Percentiles rank a stretch among this genome's conserved stretches.
phyloP scores from a whole-genome alignment of 2,797 vertebrate genomes.

The Odontamblyopus rebecca region DNA sequence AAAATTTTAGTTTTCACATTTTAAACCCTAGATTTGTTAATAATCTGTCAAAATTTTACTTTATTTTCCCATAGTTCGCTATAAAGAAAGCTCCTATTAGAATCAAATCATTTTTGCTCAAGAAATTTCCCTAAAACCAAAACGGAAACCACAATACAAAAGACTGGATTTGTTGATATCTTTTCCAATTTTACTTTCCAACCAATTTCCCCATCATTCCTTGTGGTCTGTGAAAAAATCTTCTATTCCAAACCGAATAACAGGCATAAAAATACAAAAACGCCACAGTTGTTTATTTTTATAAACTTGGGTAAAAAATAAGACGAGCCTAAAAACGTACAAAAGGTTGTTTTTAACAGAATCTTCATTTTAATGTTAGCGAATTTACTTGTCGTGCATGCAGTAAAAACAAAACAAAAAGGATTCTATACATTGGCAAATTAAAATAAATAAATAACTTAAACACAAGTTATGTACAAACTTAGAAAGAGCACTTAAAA shows the following conservation, averaged over 20 bases:
- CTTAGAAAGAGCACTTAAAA: slow-evolving; percentile 25
- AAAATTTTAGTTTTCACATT: too few species aligned
- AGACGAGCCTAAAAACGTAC: slow-evolving; percentile 38
- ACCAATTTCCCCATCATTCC: not conserved
- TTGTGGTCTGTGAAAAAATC: too few species aligned
- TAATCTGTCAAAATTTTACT: too few species aligned
- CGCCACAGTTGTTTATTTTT: slow-evolving; percentile 64
- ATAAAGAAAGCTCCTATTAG: too few species aligned
- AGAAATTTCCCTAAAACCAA: too few species aligned
- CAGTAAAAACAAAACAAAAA: slow-evolving; percentile 42
- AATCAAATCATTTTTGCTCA: too few species aligned
- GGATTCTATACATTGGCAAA: slow-evolving; percentile 54
- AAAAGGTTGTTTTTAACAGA: slow-evolving; percentile 30
- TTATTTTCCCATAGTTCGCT: too few species aligned
- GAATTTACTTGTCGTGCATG: slow-evolving; percentile 41
- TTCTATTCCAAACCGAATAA: slow-evolving; percentile 42
- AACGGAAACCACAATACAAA: too few species aligned
- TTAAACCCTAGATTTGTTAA: too few species aligned
- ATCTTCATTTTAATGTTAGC: slow-evolving; percentile 1
- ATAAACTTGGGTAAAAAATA: slow-evolving; percentile 29
- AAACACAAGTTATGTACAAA: slow-evolving; percentile 62
- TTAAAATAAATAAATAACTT: slow-evolving; percentile 83
- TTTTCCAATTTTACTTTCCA: not conserved
- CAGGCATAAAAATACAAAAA: slow-evolving; percentile 36
- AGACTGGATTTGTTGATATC: not conserved